Percentiles rank a stretch among this genome's conserved stretches.
phyloP scores from a whole-genome alignment of 2,113 vertebrate species.

The Spizaetus ornatus region DNA sequence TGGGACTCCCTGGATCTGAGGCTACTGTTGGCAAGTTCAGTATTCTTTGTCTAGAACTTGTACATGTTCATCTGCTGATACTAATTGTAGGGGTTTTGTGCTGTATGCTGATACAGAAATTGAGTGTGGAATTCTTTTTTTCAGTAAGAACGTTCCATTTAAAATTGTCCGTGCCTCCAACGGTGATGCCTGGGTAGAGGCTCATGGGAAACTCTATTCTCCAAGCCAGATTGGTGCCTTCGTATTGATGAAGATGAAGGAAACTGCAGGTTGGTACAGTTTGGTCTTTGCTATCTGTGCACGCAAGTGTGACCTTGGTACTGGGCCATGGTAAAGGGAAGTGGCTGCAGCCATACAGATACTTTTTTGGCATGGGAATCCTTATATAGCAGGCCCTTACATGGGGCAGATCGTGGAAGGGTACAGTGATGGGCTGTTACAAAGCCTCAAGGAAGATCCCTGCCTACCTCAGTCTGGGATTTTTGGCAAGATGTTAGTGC shows the following conservation, averaged over 20 bases:
- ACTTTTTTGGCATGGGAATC: too few relatives aligned
- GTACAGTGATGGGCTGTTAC: neutral
- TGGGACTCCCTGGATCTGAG: neutral
- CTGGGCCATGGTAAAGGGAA: neutral
- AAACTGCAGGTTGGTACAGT: slow-evolving; percentile 86
- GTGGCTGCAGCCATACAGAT: neutral
- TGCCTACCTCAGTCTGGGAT: neutral
- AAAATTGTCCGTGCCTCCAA: slow-evolving; percentile 97
- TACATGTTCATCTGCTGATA: rapidly evolving
- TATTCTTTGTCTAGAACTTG: neutral
- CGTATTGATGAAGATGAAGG: slow-evolving; percentile 98
- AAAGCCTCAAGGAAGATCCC: neutral
- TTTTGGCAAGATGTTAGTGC: neutral
- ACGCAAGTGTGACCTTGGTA: neutral
- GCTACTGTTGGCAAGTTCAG: neutral
- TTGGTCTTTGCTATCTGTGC: neutral
- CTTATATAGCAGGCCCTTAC: rapidly evolving
- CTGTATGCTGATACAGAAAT: neutral
- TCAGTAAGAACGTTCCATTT: slow-evolving; percentile 93
- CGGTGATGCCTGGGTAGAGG: slow-evolving; percentile 96
- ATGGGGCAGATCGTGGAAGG: too few relatives aligned
- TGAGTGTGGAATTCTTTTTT: neutral
- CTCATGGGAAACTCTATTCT: slow-evolving; percentile 95
- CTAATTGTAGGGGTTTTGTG: neutral
- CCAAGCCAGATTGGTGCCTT: slow-evolving; percentile 97